Evolutionary conservation across 2,888 invertebrate genomes (phyloP).

Genomic region (Petrolisthes manimaculis): DNA sequence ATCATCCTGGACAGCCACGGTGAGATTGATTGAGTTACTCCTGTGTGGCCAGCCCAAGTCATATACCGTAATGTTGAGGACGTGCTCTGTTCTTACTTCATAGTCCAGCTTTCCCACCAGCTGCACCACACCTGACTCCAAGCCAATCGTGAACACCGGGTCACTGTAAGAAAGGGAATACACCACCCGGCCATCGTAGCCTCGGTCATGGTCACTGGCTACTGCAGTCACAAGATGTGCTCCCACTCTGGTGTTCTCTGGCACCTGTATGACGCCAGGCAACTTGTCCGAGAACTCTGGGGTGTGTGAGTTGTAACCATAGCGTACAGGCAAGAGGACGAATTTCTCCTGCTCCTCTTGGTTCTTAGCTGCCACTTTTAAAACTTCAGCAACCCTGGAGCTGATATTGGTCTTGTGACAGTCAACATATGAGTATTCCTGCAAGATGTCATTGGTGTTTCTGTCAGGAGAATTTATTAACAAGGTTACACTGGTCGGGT

Average conservation of each 20-base stretch:
- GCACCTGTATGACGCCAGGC: slow-evolving; percentile 84
- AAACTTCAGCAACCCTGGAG: slow-evolving; percentile 81
- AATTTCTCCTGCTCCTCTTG: slow-evolving; percentile 71
- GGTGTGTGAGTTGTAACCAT: slow-evolving; percentile 80
- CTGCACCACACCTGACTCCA: slow-evolving; percentile 86
- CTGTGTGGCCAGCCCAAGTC: slow-evolving; percentile 88
- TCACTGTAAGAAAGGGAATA: slow-evolving; percentile 87
- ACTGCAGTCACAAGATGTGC: slow-evolving; percentile 69
- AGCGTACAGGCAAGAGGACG: slow-evolving; percentile 52
- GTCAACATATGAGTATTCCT: slow-evolving; percentile 44
- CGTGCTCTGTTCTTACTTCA: slow-evolving; percentile 85
- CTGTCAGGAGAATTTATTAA: slow-evolving; percentile 70
- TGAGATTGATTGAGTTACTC: slow-evolving; percentile 83
- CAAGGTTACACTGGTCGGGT: slow-evolving; percentile 82
- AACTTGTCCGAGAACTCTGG: slow-evolving; percentile 87
- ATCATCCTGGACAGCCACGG: slow-evolving; percentile 87
- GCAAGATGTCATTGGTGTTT: slow-evolving; percentile 69
- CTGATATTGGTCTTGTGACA: slow-evolving; percentile 81
- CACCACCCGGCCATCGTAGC: slow-evolving; percentile 90
- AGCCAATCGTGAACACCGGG: slow-evolving; percentile 88
- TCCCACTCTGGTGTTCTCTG: slow-evolving; percentile 86
- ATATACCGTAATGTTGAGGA: slow-evolving; percentile 86
- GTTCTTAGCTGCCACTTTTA: slow-evolving; percentile 84
- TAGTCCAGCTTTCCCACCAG: slow-evolving; percentile 90
- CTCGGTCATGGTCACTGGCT: slow-evolving; percentile 76